Percentiles rank a stretch among this genome's conserved stretches.
phyloP scores from a whole-genome alignment of 64 coral and sea anemone species.

The Porites australiensis region DNA sequence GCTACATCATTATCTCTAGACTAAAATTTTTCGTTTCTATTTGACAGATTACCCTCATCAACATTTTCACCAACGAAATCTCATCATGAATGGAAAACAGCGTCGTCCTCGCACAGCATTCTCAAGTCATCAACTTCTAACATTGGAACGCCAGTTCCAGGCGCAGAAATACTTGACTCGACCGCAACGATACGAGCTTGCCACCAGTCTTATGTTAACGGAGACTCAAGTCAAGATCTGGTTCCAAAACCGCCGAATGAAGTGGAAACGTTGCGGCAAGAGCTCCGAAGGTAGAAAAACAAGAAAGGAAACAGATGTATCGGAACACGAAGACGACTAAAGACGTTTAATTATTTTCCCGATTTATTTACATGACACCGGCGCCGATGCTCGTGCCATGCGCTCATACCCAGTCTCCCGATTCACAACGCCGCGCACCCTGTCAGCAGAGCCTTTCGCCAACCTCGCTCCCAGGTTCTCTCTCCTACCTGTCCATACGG shows the following conservation, averaged over 20 bases:
- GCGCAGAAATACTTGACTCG: slow-evolving; percentile 91
- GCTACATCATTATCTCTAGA: too few relatives aligned
- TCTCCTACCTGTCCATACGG: too few relatives aligned
- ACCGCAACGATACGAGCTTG: slow-evolving; percentile 91
- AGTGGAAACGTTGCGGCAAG: slow-evolving; percentile 92
- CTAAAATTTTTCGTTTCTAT: background rate
- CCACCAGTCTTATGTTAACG: slow-evolving; percentile 88
- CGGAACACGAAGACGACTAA: background rate
- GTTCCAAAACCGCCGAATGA: slow-evolving; percentile 98
- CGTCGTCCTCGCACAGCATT: slow-evolving; percentile 91
- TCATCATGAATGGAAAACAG: slow-evolving; percentile 81
- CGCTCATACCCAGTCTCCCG: too few relatives aligned
- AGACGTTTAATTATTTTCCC: too few relatives aligned
- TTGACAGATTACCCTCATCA: slow-evolving; percentile 71
- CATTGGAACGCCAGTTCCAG: slow-evolving; percentile 91
- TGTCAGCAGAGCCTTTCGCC: too few relatives aligned
- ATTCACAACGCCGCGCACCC: too few relatives aligned
- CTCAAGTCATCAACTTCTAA: slow-evolving; percentile 90
- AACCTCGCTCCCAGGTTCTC: too few relatives aligned
- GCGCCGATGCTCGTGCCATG: too few relatives aligned
- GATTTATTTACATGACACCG: too few relatives aligned
- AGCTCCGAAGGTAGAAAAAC: slow-evolving; percentile 35
- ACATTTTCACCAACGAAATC: slow-evolving; percentile 57
- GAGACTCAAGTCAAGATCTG: slow-evolving; percentile 97
- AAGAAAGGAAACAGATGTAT: slow-evolving; percentile 3